Evolutionary conservation across 2,113 vertebrate genomes (phyloP).

Genomic region (Setophaga coronata): DNA sequence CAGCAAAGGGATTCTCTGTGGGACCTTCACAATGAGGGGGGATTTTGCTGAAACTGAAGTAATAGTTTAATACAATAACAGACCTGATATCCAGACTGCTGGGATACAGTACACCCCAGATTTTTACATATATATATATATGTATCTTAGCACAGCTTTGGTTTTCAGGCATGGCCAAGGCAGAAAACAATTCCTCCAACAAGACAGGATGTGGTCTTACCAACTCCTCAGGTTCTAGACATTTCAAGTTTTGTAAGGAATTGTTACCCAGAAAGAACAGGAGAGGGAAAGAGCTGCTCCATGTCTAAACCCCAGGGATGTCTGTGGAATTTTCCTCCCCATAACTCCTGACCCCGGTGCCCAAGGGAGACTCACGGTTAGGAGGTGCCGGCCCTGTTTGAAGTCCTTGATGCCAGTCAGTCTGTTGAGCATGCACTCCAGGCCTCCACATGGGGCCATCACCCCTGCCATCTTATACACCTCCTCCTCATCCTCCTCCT

Average conservation of each 20-base stretch:
- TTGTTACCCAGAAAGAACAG: background rate
- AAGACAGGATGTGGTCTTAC: background rate
- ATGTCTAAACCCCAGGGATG: background rate
- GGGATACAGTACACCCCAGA: background rate
- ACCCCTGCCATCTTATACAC: constrained; percentile 99
- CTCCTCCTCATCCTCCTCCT: constrained; percentile 98
- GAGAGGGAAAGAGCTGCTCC: background rate
- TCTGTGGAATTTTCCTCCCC: background rate
- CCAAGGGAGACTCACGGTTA: constrained; percentile 83
- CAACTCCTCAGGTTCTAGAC: background rate
- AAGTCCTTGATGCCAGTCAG: constrained; percentile 97
- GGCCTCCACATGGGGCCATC: constrained; percentile 95
- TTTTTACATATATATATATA: background rate
- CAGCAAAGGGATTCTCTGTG: background rate
- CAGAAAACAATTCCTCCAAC: background rate
- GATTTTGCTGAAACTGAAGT: background rate
- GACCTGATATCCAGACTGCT: background rate
- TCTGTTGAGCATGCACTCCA: constrained; percentile 96
- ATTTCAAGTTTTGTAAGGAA: background rate
- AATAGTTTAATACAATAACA: background rate
- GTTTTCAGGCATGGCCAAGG: background rate
- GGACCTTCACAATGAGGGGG: background rate
- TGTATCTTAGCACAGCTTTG: background rate
- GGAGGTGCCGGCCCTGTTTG: constrained; percentile 94
- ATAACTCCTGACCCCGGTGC: rapidly evolving